phyloP scores from a whole-genome alignment of 2,113 vertebrate species.

The Pica pica region DNA sequence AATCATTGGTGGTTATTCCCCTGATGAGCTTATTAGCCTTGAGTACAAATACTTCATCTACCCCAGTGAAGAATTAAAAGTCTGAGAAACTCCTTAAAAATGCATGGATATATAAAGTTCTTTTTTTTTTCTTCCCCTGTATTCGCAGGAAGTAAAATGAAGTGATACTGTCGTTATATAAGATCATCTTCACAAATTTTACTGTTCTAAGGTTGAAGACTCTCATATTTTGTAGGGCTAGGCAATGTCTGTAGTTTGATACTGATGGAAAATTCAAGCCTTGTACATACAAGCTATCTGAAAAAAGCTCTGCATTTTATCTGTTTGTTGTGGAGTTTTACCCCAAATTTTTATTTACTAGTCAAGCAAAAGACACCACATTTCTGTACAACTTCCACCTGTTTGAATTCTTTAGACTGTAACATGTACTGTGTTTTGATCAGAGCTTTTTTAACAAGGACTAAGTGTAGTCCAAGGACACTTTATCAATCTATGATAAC shows the following conservation, averaged over 20 bases:
- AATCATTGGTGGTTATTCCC: constrained; percentile 15
- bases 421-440: rapidly evolving
- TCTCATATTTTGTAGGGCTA: background rate
- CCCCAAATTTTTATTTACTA: background rate
- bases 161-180: background rate
- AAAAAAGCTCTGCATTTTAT: background rate
- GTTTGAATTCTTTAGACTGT: background rate
- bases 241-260: background rate
- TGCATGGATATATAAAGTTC: background rate
- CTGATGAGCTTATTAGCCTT: constrained; percentile 14
- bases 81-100: background rate
- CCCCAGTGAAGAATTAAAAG: background rate
- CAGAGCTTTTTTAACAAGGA: background rate
- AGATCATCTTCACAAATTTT: background rate
- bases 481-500: background rate
- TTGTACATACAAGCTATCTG: background rate
- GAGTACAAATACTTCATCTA: background rate
- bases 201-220: background rate
- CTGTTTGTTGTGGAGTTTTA: rapidly evolving
- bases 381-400: background rate
- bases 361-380: background rate
- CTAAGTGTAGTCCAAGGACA: background rate
- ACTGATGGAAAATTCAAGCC: background rate
- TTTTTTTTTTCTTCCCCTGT: too few relatives aligned
- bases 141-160: background rate